phyloP scores from a whole-genome alignment of 2,113 vertebrate species.

The Percopsis transmontana region DNA sequence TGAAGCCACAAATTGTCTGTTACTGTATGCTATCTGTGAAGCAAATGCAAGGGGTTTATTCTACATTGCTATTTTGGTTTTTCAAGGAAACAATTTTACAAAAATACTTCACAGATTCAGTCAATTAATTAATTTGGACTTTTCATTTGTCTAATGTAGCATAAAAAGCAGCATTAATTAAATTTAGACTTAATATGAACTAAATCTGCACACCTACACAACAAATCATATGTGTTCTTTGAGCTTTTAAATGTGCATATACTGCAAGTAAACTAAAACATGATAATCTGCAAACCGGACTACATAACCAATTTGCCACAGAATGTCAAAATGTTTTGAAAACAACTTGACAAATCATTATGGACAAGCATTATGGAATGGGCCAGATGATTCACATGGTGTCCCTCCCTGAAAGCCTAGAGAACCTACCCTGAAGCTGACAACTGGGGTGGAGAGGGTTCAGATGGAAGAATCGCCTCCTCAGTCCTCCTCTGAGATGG shows the following conservation, averaged over 20 bases:
- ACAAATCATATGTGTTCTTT: too few species aligned
- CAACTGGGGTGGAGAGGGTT: slow-evolving; percentile 90
- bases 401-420: slow-evolving; percentile 64
- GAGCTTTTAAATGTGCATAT: slow-evolving; percentile 15
- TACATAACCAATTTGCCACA: slow-evolving; percentile 28
- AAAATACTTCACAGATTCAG: slow-evolving; percentile 76
- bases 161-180: slow-evolving; percentile 70
- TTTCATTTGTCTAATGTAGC: slow-evolving; percentile 60
- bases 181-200: slow-evolving; percentile 31
- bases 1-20: slow-evolving; percentile 70
- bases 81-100: slow-evolving; percentile 42
- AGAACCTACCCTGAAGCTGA: slow-evolving; percentile 96
- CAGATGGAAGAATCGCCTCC: slow-evolving; percentile 93
- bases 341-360: slow-evolving; percentile 60
- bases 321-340: slow-evolving; percentile 27
- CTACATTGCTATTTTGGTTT: slow-evolving; percentile 5
- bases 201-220: too few species aligned
- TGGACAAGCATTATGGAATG: slow-evolving; percentile 65
- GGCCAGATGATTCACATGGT: slow-evolving; percentile 64
- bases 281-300: slow-evolving; percentile 12
- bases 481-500: slow-evolving; percentile 86
- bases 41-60: slow-evolving; percentile 54
- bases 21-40: slow-evolving; percentile 76
- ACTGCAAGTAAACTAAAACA: neutral
- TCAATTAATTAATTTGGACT: slow-evolving; percentile 52